Evolutionary conservation across 2,888 invertebrate genomes (phyloP).

Genomic region (Chymomyza amoena): DNA sequence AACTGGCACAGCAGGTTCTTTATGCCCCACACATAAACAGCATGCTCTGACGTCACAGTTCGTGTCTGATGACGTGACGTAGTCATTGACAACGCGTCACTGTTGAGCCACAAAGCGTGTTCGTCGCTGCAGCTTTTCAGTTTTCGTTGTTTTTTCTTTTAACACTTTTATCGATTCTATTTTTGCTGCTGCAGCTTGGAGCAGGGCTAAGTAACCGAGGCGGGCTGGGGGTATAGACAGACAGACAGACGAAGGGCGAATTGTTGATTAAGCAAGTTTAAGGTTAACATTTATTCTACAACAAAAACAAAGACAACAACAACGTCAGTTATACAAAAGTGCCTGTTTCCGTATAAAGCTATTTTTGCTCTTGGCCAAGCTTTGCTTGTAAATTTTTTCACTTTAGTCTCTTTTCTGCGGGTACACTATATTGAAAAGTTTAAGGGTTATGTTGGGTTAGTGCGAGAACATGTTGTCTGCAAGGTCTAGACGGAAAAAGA

Average conservation of each 20-base stretch:
- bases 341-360: constrained; percentile 25
- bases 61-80: background rate
- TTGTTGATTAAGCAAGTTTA: constrained; percentile 33
- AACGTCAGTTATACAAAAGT: constrained; percentile 11
- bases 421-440: background rate
- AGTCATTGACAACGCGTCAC: background rate
- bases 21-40: background rate
- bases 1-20: constrained; percentile 35
- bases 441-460: background rate
- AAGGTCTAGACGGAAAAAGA: background rate
- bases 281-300: constrained; percentile 13
- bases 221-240: background rate
- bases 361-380: constrained; percentile 30
- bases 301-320: constrained; percentile 8
- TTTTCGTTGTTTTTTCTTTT: background rate
- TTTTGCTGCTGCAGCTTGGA: background rate
- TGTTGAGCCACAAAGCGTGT: background rate
- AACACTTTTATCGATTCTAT: background rate
- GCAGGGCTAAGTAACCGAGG: background rate
- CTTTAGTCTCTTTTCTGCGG: background rate
- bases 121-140: background rate
- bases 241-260: background rate
- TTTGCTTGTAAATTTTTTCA: constrained; percentile 3
- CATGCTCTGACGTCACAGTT: background rate
- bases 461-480: background rate